Conservation (phyloP, 2,888 invertebrate species). For the Pogonocherus hispidulus region DNA sequence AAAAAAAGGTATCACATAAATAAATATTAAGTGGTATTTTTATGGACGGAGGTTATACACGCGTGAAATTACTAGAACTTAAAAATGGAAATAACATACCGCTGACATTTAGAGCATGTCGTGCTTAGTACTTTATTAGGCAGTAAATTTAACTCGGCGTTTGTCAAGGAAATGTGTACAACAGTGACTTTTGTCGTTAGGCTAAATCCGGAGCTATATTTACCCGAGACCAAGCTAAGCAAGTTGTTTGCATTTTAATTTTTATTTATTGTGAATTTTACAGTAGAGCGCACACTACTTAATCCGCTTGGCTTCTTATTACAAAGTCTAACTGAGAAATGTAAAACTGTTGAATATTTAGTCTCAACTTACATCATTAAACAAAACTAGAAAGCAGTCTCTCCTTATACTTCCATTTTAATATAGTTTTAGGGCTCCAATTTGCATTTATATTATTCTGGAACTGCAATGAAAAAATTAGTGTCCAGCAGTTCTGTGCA, state of each 20-base stretch:
- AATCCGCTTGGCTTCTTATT: neutral
- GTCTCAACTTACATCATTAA: constrained; percentile 2
- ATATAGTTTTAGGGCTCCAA: neutral
- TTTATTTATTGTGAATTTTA: constrained; percentile 27
- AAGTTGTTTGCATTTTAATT: constrained; percentile 26
- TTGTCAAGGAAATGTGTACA: constrained; percentile 7
- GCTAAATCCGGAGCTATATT: constrained; percentile 15
- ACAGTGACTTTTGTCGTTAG: constrained; percentile 1
- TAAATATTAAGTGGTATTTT: no score
- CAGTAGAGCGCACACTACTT: neutral
- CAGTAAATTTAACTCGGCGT: constrained; percentile 3
- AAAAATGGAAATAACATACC: neutral
- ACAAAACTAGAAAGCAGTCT: neutral
- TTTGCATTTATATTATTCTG: neutral
- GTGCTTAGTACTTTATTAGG: constrained; percentile 1
- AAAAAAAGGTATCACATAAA: no score
- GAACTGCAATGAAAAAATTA: neutral
- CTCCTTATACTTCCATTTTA: neutral
- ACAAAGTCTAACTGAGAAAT: constrained; percentile 3
- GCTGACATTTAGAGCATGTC: constrained; percentile 4
- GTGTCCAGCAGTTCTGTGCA: neutral
- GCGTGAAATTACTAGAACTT: neutral
- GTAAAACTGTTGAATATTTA: constrained; percentile 3
- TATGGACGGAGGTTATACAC: neutral
- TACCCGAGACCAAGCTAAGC: constrained; percentile 13